Conservation (phyloP, 2,888 invertebrate genomes). For the Hetaerina titia region DNA sequence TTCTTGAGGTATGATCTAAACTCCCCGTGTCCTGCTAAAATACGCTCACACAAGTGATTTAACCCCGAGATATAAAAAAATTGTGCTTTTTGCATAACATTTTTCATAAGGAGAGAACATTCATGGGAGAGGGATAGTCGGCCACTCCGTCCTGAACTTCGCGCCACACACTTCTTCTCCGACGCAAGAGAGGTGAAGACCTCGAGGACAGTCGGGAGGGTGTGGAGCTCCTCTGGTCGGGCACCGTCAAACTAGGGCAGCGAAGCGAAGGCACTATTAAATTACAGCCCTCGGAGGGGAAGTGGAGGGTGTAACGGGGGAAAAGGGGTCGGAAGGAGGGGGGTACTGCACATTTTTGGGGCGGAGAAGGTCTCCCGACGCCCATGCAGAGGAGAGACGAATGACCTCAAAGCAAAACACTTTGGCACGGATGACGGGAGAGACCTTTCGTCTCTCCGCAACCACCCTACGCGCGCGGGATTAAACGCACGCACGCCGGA, state of each 20-base stretch:
- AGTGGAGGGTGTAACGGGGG: neutral
- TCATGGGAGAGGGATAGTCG: neutral
- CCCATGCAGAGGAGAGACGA: neutral
- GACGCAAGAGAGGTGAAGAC: too few species aligned
- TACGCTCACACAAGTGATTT: too few species aligned
- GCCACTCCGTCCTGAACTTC: neutral
- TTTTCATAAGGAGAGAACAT: neutral
- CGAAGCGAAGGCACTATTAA: neutral
- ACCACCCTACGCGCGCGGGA: too few species aligned
- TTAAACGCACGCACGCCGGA: too few species aligned
- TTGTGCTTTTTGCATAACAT: too few species aligned
- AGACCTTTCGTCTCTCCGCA: too few species aligned
- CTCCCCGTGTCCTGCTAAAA: too few species aligned
- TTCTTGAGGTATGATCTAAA: too few species aligned
- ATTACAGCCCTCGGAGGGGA: neutral
- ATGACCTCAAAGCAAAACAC: conserved; percentile 24
- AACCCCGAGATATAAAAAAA: too few species aligned
- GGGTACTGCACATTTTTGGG: neutral
- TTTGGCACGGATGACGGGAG: neutral
- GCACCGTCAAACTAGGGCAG: neutral
- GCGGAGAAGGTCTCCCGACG: neutral
- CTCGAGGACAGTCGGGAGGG: too few species aligned
- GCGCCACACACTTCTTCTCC: too few species aligned
- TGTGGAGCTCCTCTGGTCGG: too few species aligned
- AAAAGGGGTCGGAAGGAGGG: neutral